Conservation (phyloP, 2,888 invertebrate genomes). For the Diplazon laetatorius region DNA sequence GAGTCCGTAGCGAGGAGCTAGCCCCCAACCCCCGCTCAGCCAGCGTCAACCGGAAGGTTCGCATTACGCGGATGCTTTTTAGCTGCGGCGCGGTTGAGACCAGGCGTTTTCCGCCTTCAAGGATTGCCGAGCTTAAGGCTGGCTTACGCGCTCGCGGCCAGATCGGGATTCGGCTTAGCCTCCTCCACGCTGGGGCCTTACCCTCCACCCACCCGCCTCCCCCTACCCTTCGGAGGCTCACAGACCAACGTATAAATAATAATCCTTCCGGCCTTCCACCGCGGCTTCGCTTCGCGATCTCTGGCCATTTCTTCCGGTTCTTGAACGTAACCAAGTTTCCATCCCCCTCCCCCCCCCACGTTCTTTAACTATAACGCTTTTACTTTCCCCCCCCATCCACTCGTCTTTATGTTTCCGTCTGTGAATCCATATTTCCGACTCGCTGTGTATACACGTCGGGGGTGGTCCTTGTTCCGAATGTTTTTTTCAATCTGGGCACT, state of each 20-base stretch:
- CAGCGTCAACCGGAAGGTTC: conserved; percentile 65
- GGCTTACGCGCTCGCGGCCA: conserved; percentile 61
- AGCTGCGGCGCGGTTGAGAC: conserved; percentile 32
- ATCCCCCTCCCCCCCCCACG: too few relatives aligned
- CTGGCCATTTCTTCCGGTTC: conserved; percentile 50
- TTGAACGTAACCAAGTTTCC: conserved; percentile 40
- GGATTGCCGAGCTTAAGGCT: conserved; percentile 69
- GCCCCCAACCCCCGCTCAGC: too few relatives aligned
- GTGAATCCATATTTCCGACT: not conserved
- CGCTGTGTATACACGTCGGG: not conserved
- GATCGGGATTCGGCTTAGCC: conserved; percentile 63
- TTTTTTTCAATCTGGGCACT: too few relatives aligned
- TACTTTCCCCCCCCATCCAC: too few relatives aligned
- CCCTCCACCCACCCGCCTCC: too few relatives aligned
- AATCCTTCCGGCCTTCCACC: conserved; percentile 51
- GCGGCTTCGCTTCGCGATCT: conserved; percentile 14
- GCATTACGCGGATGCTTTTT: conserved; percentile 67
- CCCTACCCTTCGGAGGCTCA: too few relatives aligned
- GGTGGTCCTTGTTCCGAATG: too few relatives aligned
- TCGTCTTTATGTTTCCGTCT: conserved; percentile 16
- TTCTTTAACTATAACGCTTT: conserved; percentile 16
- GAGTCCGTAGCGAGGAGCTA: conserved; percentile 25
- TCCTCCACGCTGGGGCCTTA: not conserved
- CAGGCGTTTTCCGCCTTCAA: conserved; percentile 68
- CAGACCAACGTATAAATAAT: conserved; percentile 60